Conservation (phyloP, 2,888 invertebrate genomes). For the Acleris holmiana region DNA sequence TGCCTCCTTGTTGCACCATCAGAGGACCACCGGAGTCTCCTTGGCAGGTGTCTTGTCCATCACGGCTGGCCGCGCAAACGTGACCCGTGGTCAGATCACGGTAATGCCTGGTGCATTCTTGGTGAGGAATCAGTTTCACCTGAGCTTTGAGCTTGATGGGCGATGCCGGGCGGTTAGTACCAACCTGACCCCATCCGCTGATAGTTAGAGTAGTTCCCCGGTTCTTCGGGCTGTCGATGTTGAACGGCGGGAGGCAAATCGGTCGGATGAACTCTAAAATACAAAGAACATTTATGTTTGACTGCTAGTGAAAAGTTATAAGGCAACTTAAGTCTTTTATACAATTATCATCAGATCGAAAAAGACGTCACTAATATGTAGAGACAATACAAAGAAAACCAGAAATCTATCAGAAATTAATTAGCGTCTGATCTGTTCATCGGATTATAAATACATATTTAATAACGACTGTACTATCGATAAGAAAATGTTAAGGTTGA, state of each 20-base stretch:
- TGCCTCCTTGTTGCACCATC: slow-evolving; percentile 9
- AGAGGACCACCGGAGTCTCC: slow-evolving; percentile 28
- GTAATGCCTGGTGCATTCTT: slow-evolving; percentile 2
- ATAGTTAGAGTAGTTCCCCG: slow-evolving; percentile 11
- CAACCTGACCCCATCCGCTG: slow-evolving; percentile 16
- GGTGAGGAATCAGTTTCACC: slow-evolving; percentile 10
- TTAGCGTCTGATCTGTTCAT: too few relatives aligned
- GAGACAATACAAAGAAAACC: too few relatives aligned
- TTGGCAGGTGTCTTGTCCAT: slow-evolving; percentile 19
- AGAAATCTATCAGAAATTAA: too few relatives aligned
- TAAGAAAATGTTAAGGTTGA: too few relatives aligned
- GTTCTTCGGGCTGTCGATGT: slow-evolving; percentile 20
- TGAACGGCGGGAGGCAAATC: slow-evolving; percentile 15
- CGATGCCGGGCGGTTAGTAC: slow-evolving; percentile 1
- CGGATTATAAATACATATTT: too few relatives aligned
- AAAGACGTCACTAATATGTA: too few relatives aligned
- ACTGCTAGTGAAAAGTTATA: too few relatives aligned
- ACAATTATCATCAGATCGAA: too few relatives aligned
- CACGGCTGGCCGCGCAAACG: slow-evolving; percentile 8
- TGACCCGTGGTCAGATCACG: background rate
- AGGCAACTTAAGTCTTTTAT: too few relatives aligned
- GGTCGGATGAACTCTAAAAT: slow-evolving; percentile 18
- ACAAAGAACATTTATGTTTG: background rate
- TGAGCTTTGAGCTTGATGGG: slow-evolving; percentile 21
- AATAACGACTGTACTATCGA: too few relatives aligned